Percentiles rank a stretch among this genome's conserved stretches.
phyloP scores from a whole-genome alignment of 2,113 vertebrate species.

The Aythya baeri region DNA sequence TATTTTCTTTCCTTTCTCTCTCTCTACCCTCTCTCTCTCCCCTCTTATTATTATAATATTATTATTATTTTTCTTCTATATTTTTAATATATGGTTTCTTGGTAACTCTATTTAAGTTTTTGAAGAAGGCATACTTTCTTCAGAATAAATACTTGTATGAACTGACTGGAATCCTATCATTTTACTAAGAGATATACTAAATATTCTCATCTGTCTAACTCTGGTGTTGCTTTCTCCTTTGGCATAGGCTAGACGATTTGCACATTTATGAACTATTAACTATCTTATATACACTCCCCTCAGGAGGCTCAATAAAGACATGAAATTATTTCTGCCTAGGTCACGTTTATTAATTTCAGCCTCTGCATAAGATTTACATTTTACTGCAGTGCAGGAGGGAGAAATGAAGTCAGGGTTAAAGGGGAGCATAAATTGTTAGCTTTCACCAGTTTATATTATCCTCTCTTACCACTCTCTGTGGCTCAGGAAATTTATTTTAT shows the following conservation, averaged over 20 bases:
- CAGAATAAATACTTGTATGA: not conserved
- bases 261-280: slow-evolving; percentile 61
- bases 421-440: slow-evolving; percentile 39
- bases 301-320: slow-evolving; percentile 49
- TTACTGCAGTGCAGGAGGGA: slow-evolving; percentile 22
- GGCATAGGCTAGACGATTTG: slow-evolving; percentile 15
- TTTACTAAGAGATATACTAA: slow-evolving; percentile 19
- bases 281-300: slow-evolving; percentile 24
- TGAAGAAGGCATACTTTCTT: not conserved
- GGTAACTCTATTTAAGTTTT: not conserved
- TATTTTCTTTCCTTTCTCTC: not conserved
- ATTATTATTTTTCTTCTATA: too few relatives aligned
- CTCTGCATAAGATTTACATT: slow-evolving; percentile 64
- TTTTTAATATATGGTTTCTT: not conserved
- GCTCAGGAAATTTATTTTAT: slow-evolving; percentile 66
- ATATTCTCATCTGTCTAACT: not conserved
- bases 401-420: slow-evolving; percentile 57
- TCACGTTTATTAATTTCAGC: slow-evolving; percentile 63
- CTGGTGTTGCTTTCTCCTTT: not conserved
- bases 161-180: not conserved
- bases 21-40: too few relatives aligned
- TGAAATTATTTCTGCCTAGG: slow-evolving; percentile 61
- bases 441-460: slow-evolving; percentile 32
- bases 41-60: too few relatives aligned
- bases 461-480: not conserved